Evolutionary conservation across 1,140 invertebrate species (phyloP), one percentile per base, ranked within the genome.

Genomic region (Conopomorpha cramerella): DNA sequence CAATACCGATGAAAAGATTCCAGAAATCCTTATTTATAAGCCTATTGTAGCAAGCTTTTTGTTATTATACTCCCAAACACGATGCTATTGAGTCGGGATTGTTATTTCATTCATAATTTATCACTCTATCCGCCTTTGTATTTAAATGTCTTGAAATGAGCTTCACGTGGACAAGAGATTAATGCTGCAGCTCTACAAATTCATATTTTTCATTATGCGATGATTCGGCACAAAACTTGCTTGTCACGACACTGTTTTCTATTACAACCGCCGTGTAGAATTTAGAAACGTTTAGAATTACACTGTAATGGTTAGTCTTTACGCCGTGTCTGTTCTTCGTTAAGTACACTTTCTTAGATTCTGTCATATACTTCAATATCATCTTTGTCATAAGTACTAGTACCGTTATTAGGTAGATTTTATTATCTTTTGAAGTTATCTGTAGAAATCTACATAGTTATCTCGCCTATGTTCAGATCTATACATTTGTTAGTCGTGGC

Each of bases 101-200:
- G 59, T 57, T 67, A 53, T 57, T 62, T 54, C 55, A 62, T 66
- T 61, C 63, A 65, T 61, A 61, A 67, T 65, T 63, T 65, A 70
- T 70, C 61, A 63, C 49, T 55, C 42, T 56, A 65, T 56, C 47
- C 44, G 46, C 43, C 56, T 65, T 61, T 70, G 60, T 63, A 63
- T 67, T 65, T 61, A 67, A 66, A 67, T 64, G 53, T 51, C 46
- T 52, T 37, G 44, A 48, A 57, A 59, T 56, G 44, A 50, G 51
- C 55, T 58, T 51, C 42, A 40, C 46, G 49, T 51, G 44, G 46
- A 61, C 47, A 40, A 23, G 19, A 30, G 28, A n/a, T n/a, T 14
- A 30, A 14, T n/a, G 28, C 45, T 30, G 28, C 11, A 7, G 28
- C 28, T 30, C 28, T 11, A 11, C 10, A 7, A 11, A 11, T 7